These are phyloP conservation scores for Aelia acuminata DNA, from an alignment of 2,888 invertebrate genomes.

Conservation along the genomic window DNA sequence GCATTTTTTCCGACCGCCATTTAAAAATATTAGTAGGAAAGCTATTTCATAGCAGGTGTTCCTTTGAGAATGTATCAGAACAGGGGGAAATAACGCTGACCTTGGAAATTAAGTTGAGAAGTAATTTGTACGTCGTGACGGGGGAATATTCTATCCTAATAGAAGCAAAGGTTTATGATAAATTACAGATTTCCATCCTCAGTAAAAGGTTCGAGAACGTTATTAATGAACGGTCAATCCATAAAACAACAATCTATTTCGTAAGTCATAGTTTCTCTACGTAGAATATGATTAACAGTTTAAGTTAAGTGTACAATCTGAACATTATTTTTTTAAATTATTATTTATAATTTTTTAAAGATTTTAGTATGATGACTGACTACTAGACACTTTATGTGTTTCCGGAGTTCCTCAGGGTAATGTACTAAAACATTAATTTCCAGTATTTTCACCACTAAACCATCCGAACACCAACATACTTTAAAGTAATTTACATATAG, in stretches of 20 bases:
- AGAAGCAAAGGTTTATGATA: neutral
- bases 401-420: too few species aligned
- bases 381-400: too few species aligned
- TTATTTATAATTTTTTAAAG: too few species aligned
- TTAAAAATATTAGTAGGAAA: neutral
- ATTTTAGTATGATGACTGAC: too few species aligned
- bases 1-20: neutral
- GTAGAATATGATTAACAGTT: too few species aligned
- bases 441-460: too few species aligned
- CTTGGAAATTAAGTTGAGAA: constrained; percentile 14
- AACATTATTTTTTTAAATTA: too few species aligned
- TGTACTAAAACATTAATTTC: too few species aligned
- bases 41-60: neutral
- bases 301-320: too few species aligned
- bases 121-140: neutral
- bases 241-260: neutral
- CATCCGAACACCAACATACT: too few species aligned
- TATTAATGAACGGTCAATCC: neutral
- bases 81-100: neutral
- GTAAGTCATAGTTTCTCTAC: neutral
- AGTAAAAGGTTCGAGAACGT: neutral
- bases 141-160: neutral
- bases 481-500: too few species aligned
- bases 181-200: neutral
- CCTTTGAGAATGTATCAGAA: neutral